A percentile compares a stretch with the other conserved stretches of the same genome.
Evolutionary conservation across 2,113 vertebrate genomes (phyloP).

Genomic region (Eonycteris spelaea): DNA sequence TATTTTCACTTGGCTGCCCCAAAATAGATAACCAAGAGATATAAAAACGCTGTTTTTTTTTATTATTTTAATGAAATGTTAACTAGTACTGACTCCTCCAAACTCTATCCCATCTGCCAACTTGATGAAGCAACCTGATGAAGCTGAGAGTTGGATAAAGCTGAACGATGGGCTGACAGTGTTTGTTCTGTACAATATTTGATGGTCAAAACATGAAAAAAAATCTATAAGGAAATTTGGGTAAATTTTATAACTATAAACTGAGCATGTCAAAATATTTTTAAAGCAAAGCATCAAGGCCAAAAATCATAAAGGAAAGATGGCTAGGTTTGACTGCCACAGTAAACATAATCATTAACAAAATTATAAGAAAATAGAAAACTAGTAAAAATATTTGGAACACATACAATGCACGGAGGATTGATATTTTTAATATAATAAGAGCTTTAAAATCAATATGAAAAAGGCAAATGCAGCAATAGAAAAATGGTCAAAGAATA

Average conservation of each 20-base stretch:
- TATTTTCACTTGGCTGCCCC: not conserved
- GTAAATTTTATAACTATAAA: not conserved
- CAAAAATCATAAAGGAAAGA: conserved; percentile 2
- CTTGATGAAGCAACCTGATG: not conserved
- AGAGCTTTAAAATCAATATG: conserved; percentile 29
- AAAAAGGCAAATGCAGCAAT: not conserved
- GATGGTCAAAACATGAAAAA: not conserved
- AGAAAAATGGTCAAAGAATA: conserved; percentile 23
- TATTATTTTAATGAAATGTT: not conserved
- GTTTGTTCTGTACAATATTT: not conserved
- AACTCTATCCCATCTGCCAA: not conserved
- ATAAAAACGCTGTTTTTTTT: not conserved
- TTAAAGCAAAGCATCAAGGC: conserved; percentile 18
- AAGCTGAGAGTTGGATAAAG: not conserved
- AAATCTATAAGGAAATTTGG: not conserved
- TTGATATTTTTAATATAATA: conserved; percentile 29
- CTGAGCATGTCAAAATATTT: not conserved
- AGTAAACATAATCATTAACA: not conserved
- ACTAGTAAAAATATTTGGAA: not conserved
- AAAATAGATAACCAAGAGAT: not conserved
- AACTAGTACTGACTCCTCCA: not conserved
- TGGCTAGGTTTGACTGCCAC: not conserved
- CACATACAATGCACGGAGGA: not conserved
- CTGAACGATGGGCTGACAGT: not conserved
- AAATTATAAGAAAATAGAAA: conserved; percentile 15